Base-by-base conservation (phyloP, 53 echinoderm and acorn worm species). In the Echinometra lucunter region DNA sequence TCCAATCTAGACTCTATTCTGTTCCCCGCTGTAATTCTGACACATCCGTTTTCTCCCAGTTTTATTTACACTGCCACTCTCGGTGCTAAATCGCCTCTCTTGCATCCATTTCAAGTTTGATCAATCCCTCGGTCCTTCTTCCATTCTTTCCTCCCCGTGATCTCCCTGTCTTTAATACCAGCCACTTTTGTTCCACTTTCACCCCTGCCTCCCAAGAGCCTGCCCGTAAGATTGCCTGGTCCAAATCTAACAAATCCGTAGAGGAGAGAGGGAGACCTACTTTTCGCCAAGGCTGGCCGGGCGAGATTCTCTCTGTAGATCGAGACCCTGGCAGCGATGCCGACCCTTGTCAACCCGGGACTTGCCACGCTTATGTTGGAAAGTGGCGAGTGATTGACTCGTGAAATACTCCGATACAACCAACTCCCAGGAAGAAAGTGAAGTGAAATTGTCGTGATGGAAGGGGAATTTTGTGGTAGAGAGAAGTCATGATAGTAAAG, bases 361-460 rank as follows among this genome's bases (percentile, higher is more conserved):
- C 89, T 89, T 89, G 89, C 89, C 89, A 89, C 89, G 60, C 89
- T 58, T 89, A 89, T 89, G 89, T 89, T 57, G 58, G 60, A 28
- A 89, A 60, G 58, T 60, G 89, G n/a, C 60, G 89, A 89, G 63
- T 89, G 89, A 89, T 60, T 18, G 89, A 21, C 57, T 60, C 37
- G 89, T 53, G 58, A 89, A 89, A 89, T 40, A 40, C 57, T 89
- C 38, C 63, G 60, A 58, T 57, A 58, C 89, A 89, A 44, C 6
- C 56, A 56, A 55, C 88, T 88, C 88, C 56, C 88, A 49, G 88
- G 88, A 88, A 88, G 3, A 88, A 63, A 32, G 9, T 25, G 88
- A 38, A 53, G 16, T 4, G 32, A 55, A 88, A 88, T 55, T 49
- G 53, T 88, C 42, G 19, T 38, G 42, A 6, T n/a, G n/a, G 8